Base-by-base conservation (phyloP, 30 jellyfish, hydroid and myxozoan genomes). In the Aurelia aurita region DNA sequence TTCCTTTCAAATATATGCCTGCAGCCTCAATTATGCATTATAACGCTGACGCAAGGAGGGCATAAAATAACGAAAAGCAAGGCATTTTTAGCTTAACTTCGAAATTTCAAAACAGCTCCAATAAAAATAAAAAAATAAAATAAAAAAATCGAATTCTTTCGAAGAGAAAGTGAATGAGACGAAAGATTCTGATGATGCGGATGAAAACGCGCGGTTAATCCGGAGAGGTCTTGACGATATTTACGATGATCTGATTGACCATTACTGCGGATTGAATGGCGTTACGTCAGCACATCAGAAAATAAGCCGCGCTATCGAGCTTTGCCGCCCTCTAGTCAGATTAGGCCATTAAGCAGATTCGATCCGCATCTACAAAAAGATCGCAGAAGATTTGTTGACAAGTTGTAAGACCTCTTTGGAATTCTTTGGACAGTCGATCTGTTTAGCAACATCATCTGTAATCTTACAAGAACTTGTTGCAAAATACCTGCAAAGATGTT, bases 401-500 rank as follows among this genome's bases (percentile, higher is more conserved):
- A 39, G 51, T 26, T 81, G 70, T 29, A 28, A 66, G 15, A 26
- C 70, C n/a, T n/a, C n/a, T n/a, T n/a, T n/a, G n/a, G n/a, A n/a
- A n/a, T n/a, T n/a, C n/a, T n/a, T n/a, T n/a, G n/a, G n/a, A n/a
- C n/a, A n/a, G n/a, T n/a, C n/a, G n/a, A n/a, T n/a, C n/a, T n/a
- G n/a, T n/a, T n/a, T n/a, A n/a, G n/a, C n/a, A n/a, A n/a, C n/a
- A n/a, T n/a, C n/a, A n/a, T n/a, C n/a, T n/a, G n/a, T n/a, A n/a
- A n/a, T n/a, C n/a, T n/a, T n/a, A n/a, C n/a, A n/a, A n/a, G n/a
- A n/a, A n/a, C n/a, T n/a, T n/a, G n/a, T n/a, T n/a, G n/a, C n/a
- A 3, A 60, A 23, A 13, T 90, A 94, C 99, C 97, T 84, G 95
- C 39, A 94, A 73, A 15, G 90, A 70, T 7, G 91, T 79, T 57